A percentile compares a stretch with the other conserved stretches of the same genome.
Evolutionary conservation across 2,888 invertebrate species (phyloP).

Genomic region (Parnassius smintheus): DNA sequence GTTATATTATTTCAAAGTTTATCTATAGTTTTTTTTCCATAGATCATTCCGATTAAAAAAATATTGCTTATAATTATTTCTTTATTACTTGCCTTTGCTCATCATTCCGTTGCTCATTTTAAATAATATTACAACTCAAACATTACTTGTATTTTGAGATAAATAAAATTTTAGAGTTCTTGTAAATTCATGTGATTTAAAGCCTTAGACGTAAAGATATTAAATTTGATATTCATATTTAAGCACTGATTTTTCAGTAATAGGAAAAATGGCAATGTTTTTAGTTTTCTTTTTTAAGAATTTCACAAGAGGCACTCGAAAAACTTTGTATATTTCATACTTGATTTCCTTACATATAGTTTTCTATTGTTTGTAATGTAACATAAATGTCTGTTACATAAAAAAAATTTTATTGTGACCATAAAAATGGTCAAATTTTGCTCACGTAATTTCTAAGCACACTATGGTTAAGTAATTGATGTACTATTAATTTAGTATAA

Average conservation of each 20-base stretch:
- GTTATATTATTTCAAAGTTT: conserved; percentile 62
- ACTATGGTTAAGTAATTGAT: conserved; percentile 35
- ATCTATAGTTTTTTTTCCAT: conserved; percentile 45
- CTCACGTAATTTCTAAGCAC: conserved; percentile 63
- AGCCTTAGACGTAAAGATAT: conserved; percentile 26
- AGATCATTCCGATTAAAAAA: conserved; percentile 58
- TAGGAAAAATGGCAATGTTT: conserved; percentile 3
- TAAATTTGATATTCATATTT: conserved; percentile 28
- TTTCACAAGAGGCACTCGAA: conserved; percentile 7
- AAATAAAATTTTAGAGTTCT: conserved; percentile 2
- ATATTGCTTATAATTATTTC: conserved; percentile 1
- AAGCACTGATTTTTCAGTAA: conserved; percentile 20
- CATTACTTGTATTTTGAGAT: conserved; percentile 10
- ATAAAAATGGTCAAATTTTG: conserved; percentile 40
- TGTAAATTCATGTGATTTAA: conserved; percentile 17
- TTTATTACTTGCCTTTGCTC: background rate
- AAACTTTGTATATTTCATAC: conserved; percentile 12
- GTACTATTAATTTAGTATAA: conserved; percentile 40
- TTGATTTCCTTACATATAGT: conserved; percentile 9
- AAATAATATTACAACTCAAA: conserved; percentile 1
- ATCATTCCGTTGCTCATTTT: conserved; percentile 4
- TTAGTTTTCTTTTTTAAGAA: conserved; percentile 10
- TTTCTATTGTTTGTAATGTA: background rate
- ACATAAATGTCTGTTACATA: conserved; percentile 4
- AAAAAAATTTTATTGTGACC: conserved; percentile 33